Percentiles rank a stretch among this genome's conserved stretches.
Evolutionary conservation across 2,888 invertebrate genomes (phyloP).

Genomic region (Ophraella communa): DNA sequence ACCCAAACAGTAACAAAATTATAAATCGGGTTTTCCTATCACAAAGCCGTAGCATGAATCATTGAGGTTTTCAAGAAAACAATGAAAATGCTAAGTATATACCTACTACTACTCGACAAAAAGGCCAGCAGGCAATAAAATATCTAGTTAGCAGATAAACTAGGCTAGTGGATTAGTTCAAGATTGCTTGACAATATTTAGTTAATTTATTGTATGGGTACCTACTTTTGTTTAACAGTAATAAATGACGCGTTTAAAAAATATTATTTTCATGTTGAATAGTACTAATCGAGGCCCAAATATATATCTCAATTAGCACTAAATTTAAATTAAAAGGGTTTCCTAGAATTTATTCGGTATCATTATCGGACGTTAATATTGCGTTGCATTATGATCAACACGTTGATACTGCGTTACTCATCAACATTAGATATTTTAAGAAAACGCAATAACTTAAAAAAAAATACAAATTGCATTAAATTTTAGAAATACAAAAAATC

Average conservation of each 20-base stretch:
- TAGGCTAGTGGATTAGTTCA: constrained; percentile 56
- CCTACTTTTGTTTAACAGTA: neutral
- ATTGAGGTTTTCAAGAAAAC: constrained; percentile 32
- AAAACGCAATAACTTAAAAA: constrained; percentile 41
- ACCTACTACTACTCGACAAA: constrained; percentile 1
- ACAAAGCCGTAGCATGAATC: constrained; percentile 34
- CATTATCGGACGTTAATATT: neutral
- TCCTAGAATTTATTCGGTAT: neutral
- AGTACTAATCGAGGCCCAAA: constrained; percentile 33
- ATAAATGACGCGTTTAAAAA: neutral
- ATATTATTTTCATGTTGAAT: constrained; percentile 18
- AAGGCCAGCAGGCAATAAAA: constrained; percentile 20
- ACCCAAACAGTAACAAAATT: neutral
- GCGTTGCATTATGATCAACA: constrained; percentile 16
- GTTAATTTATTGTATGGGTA: neutral
- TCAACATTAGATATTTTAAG: constrained; percentile 32
- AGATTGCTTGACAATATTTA: constrained; percentile 34
- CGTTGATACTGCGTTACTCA: constrained; percentile 22
- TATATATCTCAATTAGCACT: constrained; percentile 32
- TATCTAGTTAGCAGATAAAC: constrained; percentile 42
- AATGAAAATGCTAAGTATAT: constrained; percentile 30
- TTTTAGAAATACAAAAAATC: constrained; percentile 1
- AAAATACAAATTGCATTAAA: constrained; percentile 42
- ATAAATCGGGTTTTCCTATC: constrained; percentile 35
- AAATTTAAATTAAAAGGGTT: constrained; percentile 11